These are phyloP conservation scores for Casuarius casuarius DNA, from an alignment of 2,113 vertebrate genomes.

Conservation along the genomic window DNA sequence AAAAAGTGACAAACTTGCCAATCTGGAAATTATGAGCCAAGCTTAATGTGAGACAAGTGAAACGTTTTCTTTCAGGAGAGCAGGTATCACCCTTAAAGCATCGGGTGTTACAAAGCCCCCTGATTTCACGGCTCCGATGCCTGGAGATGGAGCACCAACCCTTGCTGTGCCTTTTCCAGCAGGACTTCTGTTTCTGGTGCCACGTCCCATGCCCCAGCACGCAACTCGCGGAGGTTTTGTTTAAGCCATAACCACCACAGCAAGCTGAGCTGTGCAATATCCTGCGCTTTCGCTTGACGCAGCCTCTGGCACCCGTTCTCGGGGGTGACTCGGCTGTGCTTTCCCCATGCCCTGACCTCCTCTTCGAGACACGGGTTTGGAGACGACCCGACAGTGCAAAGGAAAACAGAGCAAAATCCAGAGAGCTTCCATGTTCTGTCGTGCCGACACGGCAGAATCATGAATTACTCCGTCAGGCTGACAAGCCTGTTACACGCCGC, in stretches of 20 bases:
- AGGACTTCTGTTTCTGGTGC: neutral
- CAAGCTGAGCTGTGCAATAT: neutral
- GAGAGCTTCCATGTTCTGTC: neutral
- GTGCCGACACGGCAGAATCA: neutral
- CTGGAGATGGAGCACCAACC: neutral
- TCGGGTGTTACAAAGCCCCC: no score
- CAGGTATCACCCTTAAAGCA: neutral
- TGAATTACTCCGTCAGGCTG: neutral
- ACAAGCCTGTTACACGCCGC: neutral
- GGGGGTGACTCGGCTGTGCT: neutral
- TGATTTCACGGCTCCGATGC: neutral
- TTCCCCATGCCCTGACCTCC: neutral
- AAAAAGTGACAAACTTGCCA: no score
- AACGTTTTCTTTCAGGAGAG: neutral
- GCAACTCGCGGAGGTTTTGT: neutral
- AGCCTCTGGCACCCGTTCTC: neutral
- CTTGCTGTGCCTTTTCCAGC: neutral
- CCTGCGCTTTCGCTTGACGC: neutral
- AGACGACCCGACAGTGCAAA: neutral
- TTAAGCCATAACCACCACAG: neutral
- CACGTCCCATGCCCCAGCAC: neutral
- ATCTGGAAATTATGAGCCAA: no score
- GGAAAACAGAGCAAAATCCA: neutral
- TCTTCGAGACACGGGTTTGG: neutral
- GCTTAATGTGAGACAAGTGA: no score